Conservation (phyloP, 2,113 vertebrate genomes). For the Platysternon megacephalum region DNA sequence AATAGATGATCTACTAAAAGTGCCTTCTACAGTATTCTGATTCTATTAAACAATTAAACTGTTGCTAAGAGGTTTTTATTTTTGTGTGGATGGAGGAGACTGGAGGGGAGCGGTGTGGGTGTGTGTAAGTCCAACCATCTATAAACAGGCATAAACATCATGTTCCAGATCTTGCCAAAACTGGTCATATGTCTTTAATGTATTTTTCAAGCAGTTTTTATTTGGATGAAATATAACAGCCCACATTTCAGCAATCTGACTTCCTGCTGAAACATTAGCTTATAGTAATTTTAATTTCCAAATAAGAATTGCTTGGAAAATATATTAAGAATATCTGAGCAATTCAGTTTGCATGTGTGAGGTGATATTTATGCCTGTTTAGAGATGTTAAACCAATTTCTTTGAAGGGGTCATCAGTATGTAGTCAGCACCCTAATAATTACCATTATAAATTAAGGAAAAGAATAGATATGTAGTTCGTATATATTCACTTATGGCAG, state of each 20-base stretch:
- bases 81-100: not conserved
- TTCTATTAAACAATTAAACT: not conserved
- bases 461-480: not conserved
- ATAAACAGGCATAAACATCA: not conserved
- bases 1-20: not conserved
- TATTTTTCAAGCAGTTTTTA: not conserved
- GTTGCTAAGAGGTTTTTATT: not conserved
- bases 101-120: not conserved
- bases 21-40: not conserved
- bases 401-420: not conserved
- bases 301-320: not conserved
- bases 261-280: not conserved
- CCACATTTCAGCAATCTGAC: not conserved
- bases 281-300: not conserved
- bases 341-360: not conserved
- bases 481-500: not conserved
- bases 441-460: not conserved
- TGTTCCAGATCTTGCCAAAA: not conserved
- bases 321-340: not conserved
- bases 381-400: not conserved
- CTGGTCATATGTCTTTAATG: not conserved
- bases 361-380: not conserved
- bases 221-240: not conserved
- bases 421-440: constrained; percentile 1
- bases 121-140: not conserved